A percentile compares a stretch with the other conserved stretches of the same genome.
phyloP scores from a whole-genome alignment of 2,888 invertebrate genomes.

The Tachystola acroxantha region DNA sequence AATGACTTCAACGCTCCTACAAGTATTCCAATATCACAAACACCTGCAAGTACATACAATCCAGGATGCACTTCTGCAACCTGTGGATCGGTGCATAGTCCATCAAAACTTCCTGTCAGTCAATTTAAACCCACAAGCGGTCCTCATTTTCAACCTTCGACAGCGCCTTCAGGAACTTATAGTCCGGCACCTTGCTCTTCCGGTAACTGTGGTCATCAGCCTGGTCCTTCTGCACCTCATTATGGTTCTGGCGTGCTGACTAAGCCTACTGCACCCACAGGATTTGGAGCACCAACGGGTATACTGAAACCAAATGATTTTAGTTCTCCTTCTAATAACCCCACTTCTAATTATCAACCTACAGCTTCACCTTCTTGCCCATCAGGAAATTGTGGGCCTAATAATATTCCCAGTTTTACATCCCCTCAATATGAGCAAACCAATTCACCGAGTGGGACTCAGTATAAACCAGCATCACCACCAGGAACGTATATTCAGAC shows the following conservation, averaged over 20 bases:
- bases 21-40: neutral
- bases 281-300: slow-evolving; percentile 44
- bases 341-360: neutral
- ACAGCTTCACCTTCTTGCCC: neutral
- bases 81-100: neutral
- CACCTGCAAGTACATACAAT: neutral
- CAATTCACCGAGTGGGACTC: neutral
- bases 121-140: slow-evolving; percentile 12
- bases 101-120: no score
- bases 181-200: slow-evolving; percentile 2
- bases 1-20: slow-evolving; percentile 31
- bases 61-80: neutral
- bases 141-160: no score
- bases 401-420: neutral
- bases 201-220: slow-evolving; percentile 1
- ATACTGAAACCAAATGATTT: slow-evolving; percentile 46
- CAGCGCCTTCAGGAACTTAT: neutral
- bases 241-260: no score
- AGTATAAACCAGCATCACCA: slow-evolving; percentile 5
- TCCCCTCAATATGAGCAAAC: neutral
- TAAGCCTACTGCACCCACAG: slow-evolving; percentile 29
- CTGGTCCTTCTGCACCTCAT: slow-evolving; percentile 16
- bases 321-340: slow-evolving; percentile 17
- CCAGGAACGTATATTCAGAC: slow-evolving; percentile 3
- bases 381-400: neutral